These are phyloP conservation scores for Epinephelus cyanopodus DNA, from an alignment of 2,113 vertebrate species.

Conservation along the genomic window DNA sequence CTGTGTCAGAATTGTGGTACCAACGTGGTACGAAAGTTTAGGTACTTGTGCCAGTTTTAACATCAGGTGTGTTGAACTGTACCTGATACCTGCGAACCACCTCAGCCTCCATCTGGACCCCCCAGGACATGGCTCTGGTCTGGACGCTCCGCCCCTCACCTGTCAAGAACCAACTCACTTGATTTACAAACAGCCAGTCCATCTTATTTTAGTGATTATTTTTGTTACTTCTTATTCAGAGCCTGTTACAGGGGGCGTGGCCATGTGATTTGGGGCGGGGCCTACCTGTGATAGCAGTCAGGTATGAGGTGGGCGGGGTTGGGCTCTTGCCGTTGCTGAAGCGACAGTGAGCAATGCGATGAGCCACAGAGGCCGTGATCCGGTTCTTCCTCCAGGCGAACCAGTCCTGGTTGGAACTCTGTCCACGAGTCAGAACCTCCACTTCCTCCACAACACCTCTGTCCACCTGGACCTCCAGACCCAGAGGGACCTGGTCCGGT, in stretches of 20 bases:
- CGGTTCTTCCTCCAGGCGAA: constrained; percentile 85
- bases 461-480: constrained; percentile 25
- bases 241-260: neutral
- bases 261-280: neutral
- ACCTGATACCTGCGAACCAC: constrained; percentile 80
- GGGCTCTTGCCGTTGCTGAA: constrained; percentile 78
- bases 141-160: constrained; percentile 45
- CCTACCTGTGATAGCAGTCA: constrained; percentile 76
- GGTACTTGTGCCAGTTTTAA: too few relatives aligned
- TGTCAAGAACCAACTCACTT: neutral
- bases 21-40: too few relatives aligned
- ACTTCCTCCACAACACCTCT: constrained; percentile 64
- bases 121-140: constrained; percentile 89
- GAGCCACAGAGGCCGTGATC: constrained; percentile 87
- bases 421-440: constrained; percentile 86
- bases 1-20: too few relatives aligned
- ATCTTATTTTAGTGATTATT: neutral
- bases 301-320: constrained; percentile 83
- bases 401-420: constrained; percentile 85
- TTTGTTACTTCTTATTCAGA: too few relatives aligned
- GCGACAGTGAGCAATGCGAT: constrained; percentile 81
- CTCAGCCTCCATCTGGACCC: constrained; percentile 77
- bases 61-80: neutral
- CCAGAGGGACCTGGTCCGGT: constrained; percentile 40
- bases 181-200: neutral